Evolutionary conservation across 2,797 vertebrate genomes (phyloP).

Genomic region (Pampus argenteus): DNA sequence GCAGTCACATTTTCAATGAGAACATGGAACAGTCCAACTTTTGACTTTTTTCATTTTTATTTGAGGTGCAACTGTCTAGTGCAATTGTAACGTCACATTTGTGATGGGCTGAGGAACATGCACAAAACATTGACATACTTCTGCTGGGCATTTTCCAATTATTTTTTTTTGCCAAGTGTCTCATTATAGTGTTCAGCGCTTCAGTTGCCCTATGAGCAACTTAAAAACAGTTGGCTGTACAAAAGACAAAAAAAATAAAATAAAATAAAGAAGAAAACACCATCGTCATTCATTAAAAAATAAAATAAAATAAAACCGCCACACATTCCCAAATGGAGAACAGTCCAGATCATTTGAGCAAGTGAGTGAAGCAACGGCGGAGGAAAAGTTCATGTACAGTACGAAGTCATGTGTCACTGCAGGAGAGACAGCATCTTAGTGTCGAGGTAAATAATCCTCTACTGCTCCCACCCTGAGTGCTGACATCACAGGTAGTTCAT

Average conservation of each 20-base stretch:
- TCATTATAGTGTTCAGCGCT: slow-evolving; percentile 69
- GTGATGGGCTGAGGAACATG: slow-evolving; percentile 91
- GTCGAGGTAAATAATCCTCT: slow-evolving; percentile 64
- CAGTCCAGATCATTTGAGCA: slow-evolving; percentile 56
- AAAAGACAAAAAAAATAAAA: slow-evolving; percentile 47
- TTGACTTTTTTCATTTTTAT: slow-evolving; percentile 87
- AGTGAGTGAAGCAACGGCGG: slow-evolving; percentile 40
- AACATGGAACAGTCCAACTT: slow-evolving; percentile 2
- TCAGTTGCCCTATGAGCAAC: slow-evolving; percentile 75
- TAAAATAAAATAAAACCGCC: slow-evolving; percentile 14
- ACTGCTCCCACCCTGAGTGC: slow-evolving; percentile 75
- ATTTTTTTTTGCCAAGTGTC: slow-evolving; percentile 65
- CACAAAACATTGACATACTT: slow-evolving; percentile 90
- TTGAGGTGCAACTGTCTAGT: slow-evolving; percentile 99
- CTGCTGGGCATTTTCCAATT: slow-evolving; percentile 82
- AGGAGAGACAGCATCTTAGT: slow-evolving; percentile 71
- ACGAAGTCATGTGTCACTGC: slow-evolving; percentile 64
- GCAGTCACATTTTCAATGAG: slow-evolving; percentile 2
- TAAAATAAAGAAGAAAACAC: slow-evolving; percentile 14
- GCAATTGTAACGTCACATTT: slow-evolving; percentile 95
- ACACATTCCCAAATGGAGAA: slow-evolving; percentile 53
- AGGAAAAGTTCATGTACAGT: slow-evolving; percentile 54
- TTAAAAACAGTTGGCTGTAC: slow-evolving; percentile 85
- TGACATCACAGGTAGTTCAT: slow-evolving; percentile 81
- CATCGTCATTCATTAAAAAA: slow-evolving; percentile 21